Base-by-base conservation (phyloP, 2,888 invertebrate genomes). In the Caenorhabditis becei region DNA sequence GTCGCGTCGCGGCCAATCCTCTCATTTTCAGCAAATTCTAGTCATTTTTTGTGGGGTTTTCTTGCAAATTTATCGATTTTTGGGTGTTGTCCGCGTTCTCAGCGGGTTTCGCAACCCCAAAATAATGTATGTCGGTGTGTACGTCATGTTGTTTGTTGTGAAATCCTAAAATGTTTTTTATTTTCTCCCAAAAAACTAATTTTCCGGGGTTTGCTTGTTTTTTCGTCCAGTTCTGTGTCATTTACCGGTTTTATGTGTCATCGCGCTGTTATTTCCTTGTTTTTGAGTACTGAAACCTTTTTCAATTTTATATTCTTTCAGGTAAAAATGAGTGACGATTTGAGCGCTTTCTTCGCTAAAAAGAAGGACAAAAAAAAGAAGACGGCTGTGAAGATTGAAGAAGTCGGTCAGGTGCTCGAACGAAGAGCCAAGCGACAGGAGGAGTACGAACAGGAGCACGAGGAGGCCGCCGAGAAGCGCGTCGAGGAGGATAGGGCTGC, bases 321-420 rank as follows among this genome's bases (percentile, higher is more conserved):
- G n/a, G n/a, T n/a, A 11, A 83, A 49, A 65, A 88, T 88, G 88
- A 72, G 83, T 44, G 87, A 88, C 72, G 89, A 89, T 83, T 74
- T 89, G 63, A 84, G 85, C 37, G 86, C 86, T 24, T 89, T 89
- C 80, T 89, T 89, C 47, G 89, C 89, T 44, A 89, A 89, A 63
- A 89, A 89, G 79, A 89, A 89, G 71, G 88, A 87, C 66, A 89
- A 89, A 74, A 89, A 88, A 83, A 85, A 86, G 84, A 83, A 85
- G 82, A 74, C 72, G 5, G 85, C 86, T 20, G 85, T 89, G 54
- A 88, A 87, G 61, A 78, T 89, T 54, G 87, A 89, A 66, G 89
- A 88, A 23, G 87, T 89, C 59, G 88, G 87, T n/a, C 84, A 86
- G 24, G 84, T 85, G 3, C 77, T 89, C 41, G 88, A 89, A 67